Base-by-base conservation (phyloP, 2,888 invertebrate species). In the Amblyteles armatorius region DNA sequence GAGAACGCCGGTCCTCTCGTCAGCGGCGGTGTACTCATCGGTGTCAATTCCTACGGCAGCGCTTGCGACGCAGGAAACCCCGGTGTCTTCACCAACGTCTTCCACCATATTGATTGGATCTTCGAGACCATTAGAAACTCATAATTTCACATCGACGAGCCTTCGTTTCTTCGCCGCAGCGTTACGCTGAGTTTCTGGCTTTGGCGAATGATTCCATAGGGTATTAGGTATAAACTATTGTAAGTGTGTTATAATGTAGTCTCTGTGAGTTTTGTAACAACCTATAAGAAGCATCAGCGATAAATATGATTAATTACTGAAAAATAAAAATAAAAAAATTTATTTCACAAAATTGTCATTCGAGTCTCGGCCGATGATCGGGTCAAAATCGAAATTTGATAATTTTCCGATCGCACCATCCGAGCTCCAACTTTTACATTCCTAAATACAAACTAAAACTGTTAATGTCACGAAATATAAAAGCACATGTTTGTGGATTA, bases 1-100 rank as follows among this genome's bases (percentile, higher is more conserved):
- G 80, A 80, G 68, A 74, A 57, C 57, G 81, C 74, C 11, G 74
- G 74, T 68, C 80, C 80, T 6, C 50, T 80, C 19, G 80, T 36
- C 16, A 33, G 29, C 13, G 52, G 74, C n/a, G 78, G 55, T 7
- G 48, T 48, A 36, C n/a, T 80, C 11, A 19, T 73, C 6, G 80
- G 80, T 7, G 19, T 74, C 9, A 57, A 57, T 3, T 80, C 80
- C 9, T 50, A 26, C 29, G 11, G 33, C 26, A 3, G 2, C 19
- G 5, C 57, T 48, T 69, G 74, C 36, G 44, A 9, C 11, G 2
- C 3, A 9, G 69, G 74, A 1, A 4, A 2, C n/a, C 50, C 74
- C 26, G 69, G 74, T 50, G 65, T 55, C 19, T 81, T 60, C 67
- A 71, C 48, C 40, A 71, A 33, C 19, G 69, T 79, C 48, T 50